Evolutionary conservation across 2,888 invertebrate genomes (phyloP).

Genomic region (Digitonthophagus gazella): DNA sequence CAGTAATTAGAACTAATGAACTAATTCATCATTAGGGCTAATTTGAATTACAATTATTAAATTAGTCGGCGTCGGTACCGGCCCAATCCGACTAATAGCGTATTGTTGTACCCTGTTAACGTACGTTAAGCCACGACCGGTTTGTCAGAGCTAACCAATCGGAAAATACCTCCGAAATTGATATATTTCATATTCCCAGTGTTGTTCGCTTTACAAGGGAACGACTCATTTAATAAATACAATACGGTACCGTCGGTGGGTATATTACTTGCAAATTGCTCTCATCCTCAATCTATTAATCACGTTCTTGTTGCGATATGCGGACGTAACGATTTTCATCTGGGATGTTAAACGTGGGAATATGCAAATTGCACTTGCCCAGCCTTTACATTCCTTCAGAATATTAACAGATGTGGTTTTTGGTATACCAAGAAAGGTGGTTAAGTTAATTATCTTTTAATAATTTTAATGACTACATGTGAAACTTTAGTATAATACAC

Average conservation of each 20-base stretch:
- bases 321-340: not conserved
- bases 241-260: not conserved
- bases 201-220: not conserved
- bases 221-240: not conserved
- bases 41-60: constrained; percentile 38
- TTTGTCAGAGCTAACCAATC: no score
- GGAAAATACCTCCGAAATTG: not conserved
- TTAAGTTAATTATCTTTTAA: no score
- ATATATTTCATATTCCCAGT: not conserved
- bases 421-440: no score
- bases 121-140: no score
- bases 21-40: constrained; percentile 38
- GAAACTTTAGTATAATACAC: no score
- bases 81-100: constrained; percentile 22
- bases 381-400: not conserved
- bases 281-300: not conserved
- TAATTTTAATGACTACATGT: no score
- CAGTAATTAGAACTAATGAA: constrained; percentile 37
- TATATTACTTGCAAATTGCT: not conserved
- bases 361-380: not conserved
- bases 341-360: not conserved
- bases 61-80: constrained; percentile 32
- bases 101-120: constrained; percentile 2
- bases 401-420: no score
- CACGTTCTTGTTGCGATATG: not conserved